phyloP scores from a whole-genome alignment of 2,113 vertebrate genomes.

The Stigmatopora argus region DNA sequence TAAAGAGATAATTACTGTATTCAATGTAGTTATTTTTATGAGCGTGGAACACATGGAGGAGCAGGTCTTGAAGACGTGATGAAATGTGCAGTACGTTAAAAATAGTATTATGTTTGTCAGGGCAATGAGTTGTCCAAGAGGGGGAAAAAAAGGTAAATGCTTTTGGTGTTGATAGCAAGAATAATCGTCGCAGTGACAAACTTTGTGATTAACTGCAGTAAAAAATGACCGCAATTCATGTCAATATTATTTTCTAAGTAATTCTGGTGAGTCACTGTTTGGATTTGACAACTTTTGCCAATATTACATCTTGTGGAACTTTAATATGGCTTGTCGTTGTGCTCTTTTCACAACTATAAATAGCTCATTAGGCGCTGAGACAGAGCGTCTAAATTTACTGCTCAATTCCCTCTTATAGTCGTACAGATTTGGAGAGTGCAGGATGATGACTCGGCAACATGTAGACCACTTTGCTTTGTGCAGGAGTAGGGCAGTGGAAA shows the following conservation, averaged over 20 bases:
- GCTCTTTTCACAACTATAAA: constrained; percentile 34
- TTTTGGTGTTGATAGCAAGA: neutral
- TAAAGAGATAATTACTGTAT: neutral
- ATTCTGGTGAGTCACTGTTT: constrained; percentile 17
- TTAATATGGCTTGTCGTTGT: constrained; percentile 9
- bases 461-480: constrained; percentile 26
- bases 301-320: constrained; percentile 5
- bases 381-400: constrained; percentile 20
- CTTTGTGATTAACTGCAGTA: neutral
- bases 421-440: constrained; percentile 28
- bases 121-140: neutral
- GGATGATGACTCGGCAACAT: constrained; percentile 50
- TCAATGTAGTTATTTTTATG: neutral
- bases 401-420: constrained; percentile 23
- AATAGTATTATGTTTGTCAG: neutral
- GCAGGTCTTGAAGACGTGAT: neutral
- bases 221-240: neutral
- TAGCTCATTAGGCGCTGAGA: constrained; percentile 17
- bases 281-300: constrained; percentile 2
- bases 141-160: neutral
- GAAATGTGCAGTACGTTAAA: neutral
- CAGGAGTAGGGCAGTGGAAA: constrained; percentile 10
- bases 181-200: neutral
- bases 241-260: neutral
- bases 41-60: neutral